Evolutionary conservation across 2,113 vertebrate genomes (phyloP).

Genomic region (rabbit (Oryctolagus cuniculus)): mOryCun1.1 NC_091441.1:49621501-49622000

Average conservation of each 20-base stretch:
- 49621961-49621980: constrained; percentile 75
- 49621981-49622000: constrained; percentile 78
- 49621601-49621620: no score
- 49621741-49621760: not conserved
- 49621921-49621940: constrained; percentile 63
- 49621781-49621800: constrained; percentile 56
- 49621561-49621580: not conserved
- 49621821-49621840: constrained; percentile 69
- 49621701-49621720: not conserved
- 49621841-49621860: constrained; percentile 32
- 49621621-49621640: not conserved
- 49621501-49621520: not conserved
- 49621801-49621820: constrained; percentile 63
- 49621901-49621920: constrained; percentile 69
- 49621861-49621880: constrained; percentile 57
- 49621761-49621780: constrained; percentile 3
- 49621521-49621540: not conserved
- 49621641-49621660: not conserved
- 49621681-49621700: not conserved
- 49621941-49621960: constrained; percentile 66
- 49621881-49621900: constrained; percentile 30
- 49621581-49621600: not conserved
- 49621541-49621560: not conserved
- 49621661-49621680: accelerated
- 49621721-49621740: not conserved